A percentile compares a stretch with the other conserved stretches of the same genome.
phyloP scores from a whole-genome alignment of 2,113 vertebrate genomes.

The Atherinomorus stipes region DNA sequence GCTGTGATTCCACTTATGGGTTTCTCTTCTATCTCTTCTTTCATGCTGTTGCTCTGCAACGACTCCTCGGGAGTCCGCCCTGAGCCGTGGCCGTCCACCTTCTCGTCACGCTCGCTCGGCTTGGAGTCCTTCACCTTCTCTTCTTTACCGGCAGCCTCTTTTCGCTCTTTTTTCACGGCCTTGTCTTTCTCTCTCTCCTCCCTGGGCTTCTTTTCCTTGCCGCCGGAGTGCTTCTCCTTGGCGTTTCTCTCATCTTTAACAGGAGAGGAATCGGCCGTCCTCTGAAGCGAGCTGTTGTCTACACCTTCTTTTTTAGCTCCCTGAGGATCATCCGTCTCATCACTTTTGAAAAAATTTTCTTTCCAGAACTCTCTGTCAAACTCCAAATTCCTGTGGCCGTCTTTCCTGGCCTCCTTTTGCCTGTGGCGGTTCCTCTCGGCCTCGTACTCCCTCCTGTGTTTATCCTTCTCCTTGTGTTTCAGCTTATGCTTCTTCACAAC shows the following conservation, averaged over 20 bases:
- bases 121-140: slow-evolving; percentile 90
- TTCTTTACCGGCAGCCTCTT: slow-evolving; percentile 86
- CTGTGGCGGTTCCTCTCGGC: slow-evolving; percentile 91
- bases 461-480: slow-evolving; percentile 98
- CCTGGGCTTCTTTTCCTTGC: slow-evolving; percentile 88
- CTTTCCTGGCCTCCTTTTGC: slow-evolving; percentile 89
- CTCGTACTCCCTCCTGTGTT: slow-evolving; percentile 91
- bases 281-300: slow-evolving; percentile 84
- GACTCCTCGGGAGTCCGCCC: slow-evolving; percentile 76
- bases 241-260: slow-evolving; percentile 88
- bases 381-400: slow-evolving; percentile 92
- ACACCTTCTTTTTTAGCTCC: slow-evolving; percentile 83
- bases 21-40: slow-evolving; percentile 88
- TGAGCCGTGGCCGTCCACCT: slow-evolving; percentile 66
- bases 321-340: slow-evolving; percentile 89
- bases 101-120: slow-evolving; percentile 80
- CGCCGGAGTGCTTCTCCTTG: slow-evolving; percentile 88
- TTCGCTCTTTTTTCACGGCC: slow-evolving; percentile 87
- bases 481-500: slow-evolving; percentile 96
- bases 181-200: slow-evolving; percentile 91
- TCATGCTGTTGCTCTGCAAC: slow-evolving; percentile 71
- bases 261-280: slow-evolving; percentile 84
- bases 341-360: slow-evolving; percentile 99
- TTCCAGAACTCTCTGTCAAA: slow-evolving; percentile 99
- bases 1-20: slow-evolving; percentile 80